Evolutionary conservation across 2,113 vertebrate genomes (phyloP), one percentile per base, ranked within the genome.

Genomic region (Steatornis caripensis): DNA sequence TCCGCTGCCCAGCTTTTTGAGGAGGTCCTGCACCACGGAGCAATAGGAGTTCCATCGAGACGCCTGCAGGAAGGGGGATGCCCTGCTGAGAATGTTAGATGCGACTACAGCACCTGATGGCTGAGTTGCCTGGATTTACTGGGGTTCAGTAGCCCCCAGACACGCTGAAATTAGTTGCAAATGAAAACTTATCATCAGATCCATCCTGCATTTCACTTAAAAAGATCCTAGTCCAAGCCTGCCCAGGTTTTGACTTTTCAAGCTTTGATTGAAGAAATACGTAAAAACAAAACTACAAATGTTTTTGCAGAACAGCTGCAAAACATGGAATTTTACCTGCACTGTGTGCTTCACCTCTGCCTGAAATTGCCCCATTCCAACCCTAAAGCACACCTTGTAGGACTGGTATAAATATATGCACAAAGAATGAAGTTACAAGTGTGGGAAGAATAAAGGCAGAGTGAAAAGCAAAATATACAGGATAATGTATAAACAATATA

Each of bases 31-130:
- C 46, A 26, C 18, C 41, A 34, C 0, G 0, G 62, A 89, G 76
- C 87, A 53, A 5, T 1, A 64, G 69, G n/a, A 71, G 53, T 2
- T 75, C 55, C 55, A 9, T 34, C 2, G 0, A 1, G 0, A 3
- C 10, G 29, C 14, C 61, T 80, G 41, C 19, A 12, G 80, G 78
- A 60, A 62, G 21, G 21, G 19, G 36, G 34, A 11, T 29, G 43
- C 39, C 20, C 37, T 6, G 41, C 54, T 15, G 8, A n/a, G 29
- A 68, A 32, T 1, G 12, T 10, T 2, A 13, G 18, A 19, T 13
- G 29, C 37, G 66, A 36, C 27, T 12, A 30, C 37, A 68, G 78
- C 53, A 37, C 55, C 65, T 8, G 37, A 5, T 24, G 45, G 41
- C 77, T 39, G 49, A 55, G 15, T 37, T n/a, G 32, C 19, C n/a